Evolutionary conservation across 2,888 invertebrate species (phyloP), one percentile per base, ranked within the genome.

Genomic region (Hyalella azteca): DNA sequence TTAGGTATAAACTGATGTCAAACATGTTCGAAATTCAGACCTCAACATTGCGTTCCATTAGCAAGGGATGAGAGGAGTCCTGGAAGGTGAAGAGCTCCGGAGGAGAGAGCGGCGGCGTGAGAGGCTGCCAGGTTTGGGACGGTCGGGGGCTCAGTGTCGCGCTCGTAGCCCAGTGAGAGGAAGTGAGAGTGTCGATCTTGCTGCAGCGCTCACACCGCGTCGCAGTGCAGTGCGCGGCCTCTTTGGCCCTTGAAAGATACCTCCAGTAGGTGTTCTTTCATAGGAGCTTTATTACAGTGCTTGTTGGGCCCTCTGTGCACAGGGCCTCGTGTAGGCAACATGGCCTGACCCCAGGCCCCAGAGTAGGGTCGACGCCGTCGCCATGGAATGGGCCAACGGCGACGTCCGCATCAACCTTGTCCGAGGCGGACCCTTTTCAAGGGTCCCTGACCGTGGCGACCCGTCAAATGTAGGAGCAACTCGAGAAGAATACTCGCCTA

Each of bases 381-480:
- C 22, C 60, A 83, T 83, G 83, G 83, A 83, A 76, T 83, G 83
- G 83, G 80, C 83, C 22, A 83, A 83, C 77, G 83, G 83, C n/a
- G 83, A 83, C 66, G 79, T 83, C 41, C 81, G 81, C 40, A 73
- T 79, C 29, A 77, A 79, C 41, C 75, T 77, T n/a, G 79, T 78
- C 26, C 78, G 83, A 26, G 54, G 78, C 29, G 60, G 45, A 9
- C 75, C 76, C 45, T 79, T 75, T 40, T 73, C 66, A 49, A 60
- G 75, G 60, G 80, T 78, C 59, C 50, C 77, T 19, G 80, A 82
- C 26, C 77, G 78, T 32, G 80, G 80, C 19, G 54, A 59, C 15
- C 80, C 75, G 76, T 73, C 59, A 32, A n/a, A n/a, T n/a, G 22
- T 45, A 9, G 36, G 26, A 13, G 73, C 60, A 26, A 29, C 39